These are phyloP conservation scores for Drosophila kepulauana DNA, from an alignment of 1,140 invertebrate species.

Conservation along the genomic window DNA sequence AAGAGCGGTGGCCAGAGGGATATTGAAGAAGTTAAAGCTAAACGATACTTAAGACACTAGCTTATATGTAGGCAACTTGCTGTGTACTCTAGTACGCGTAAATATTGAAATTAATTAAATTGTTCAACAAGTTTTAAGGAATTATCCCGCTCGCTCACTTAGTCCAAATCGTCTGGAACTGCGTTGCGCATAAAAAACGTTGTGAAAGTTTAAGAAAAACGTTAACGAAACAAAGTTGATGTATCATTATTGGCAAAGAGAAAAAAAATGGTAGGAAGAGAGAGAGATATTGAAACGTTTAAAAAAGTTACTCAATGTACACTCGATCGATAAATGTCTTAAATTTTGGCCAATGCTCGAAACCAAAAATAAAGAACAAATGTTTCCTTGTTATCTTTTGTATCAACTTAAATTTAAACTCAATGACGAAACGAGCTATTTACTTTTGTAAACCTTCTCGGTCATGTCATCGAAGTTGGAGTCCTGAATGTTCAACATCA, in stretches of 20 bases:
- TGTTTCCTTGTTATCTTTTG: constrained; percentile 22
- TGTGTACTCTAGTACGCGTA: constrained; percentile 35
- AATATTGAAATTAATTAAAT: constrained; percentile 31
- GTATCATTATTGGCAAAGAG: constrained; percentile 39
- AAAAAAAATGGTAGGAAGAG: constrained; percentile 52
- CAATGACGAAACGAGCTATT: constrained; percentile 84
- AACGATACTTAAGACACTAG: constrained; percentile 78
- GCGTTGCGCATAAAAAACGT: constrained; percentile 40
- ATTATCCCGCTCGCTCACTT: constrained; percentile 58
- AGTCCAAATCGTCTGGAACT: constrained; percentile 71
- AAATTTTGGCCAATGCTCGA: constrained; percentile 64
- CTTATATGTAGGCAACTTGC: constrained; percentile 48
- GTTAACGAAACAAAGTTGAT: constrained; percentile 51
- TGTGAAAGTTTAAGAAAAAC: constrained; percentile 40
- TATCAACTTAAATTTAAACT: constrained; percentile 75
- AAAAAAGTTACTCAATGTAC: constrained; percentile 53
- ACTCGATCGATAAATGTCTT: constrained; percentile 56
- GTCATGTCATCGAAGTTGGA: constrained; percentile 95
- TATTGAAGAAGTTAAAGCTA: constrained; percentile 33
- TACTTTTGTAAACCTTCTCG: constrained; percentile 93
- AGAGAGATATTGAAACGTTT: constrained; percentile 62
- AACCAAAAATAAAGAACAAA: constrained; percentile 58
- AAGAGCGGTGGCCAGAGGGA: not conserved
- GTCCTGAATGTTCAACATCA: constrained; percentile 99
- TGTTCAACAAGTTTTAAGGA: constrained; percentile 43